Evolutionary conservation across 2,113 vertebrate species (phyloP), one percentile per base, ranked within the genome.

Genomic region (Rhinoptilus africanus): DNA sequence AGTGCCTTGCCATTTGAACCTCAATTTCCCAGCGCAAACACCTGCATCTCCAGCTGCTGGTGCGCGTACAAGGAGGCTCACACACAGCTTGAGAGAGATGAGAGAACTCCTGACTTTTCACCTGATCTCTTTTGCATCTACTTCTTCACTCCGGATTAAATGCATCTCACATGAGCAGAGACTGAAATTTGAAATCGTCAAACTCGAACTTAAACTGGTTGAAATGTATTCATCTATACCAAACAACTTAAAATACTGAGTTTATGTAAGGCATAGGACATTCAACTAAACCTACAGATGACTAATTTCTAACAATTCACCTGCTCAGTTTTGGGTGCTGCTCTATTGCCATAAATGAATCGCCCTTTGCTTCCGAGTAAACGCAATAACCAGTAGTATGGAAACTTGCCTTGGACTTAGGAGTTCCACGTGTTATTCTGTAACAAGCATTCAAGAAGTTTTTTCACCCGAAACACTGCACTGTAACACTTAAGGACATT

Each of bases 21-120:
- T 13, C 5, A 60, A 51, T 23, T 62, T 39, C 21, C 7, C 19
- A 16, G 22, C 4, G 1, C 27, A 57, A 53, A 4, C 17, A 82
- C 3, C 5, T n/a, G 27, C 32, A 47, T 9, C 35, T 82, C 43
- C 67, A 79, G 39, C 82, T 64, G 23, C 64, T 1, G 12, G 1
- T n/a, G 20, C 51, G 34, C 16, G 4, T 3, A 34, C 21, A 10
- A 64, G 19, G 24, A 45, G 14, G 15, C 60, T 34, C 66, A n/a
- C n/a, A 24, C 26, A 20, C 0, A 0, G 14, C 43, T 15, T 28
- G 5, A 74, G 23, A 0, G 2, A 53, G 2, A 0, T 14, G 66
- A 43, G 24, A 54, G 4, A 51, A 37, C 30, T 79, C 26, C 68
- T 24, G 23, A 13, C 28, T 94, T 72, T 32, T 18, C 43, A 76